Evolutionary conservation across 2,113 vertebrate genomes (phyloP), one percentile per base, ranked within the genome.

Genomic region (Pangasianodon hypophthalmus): DNA sequence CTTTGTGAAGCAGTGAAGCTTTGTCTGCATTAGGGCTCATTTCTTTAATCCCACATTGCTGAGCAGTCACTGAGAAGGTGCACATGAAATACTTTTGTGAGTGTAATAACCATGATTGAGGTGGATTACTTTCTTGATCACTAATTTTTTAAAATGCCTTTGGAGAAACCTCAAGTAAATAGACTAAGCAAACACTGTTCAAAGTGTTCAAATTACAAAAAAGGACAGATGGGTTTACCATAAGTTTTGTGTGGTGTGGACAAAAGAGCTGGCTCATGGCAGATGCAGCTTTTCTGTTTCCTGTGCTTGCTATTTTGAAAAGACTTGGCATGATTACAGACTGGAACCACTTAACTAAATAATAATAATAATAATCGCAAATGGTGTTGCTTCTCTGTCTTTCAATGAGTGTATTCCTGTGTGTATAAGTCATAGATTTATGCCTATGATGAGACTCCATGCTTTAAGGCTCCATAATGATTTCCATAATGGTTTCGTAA

Each of bases 241-340:
- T 21, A 56, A 11, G 52, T 82, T 82, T 21, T 32, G 16, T 83
- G 52, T 58, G 19, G 32, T 41, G 32, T 58, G 80, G 56, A 82
- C 29, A 29, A 56, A 82, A 37, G 16, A 54, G 14, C 50, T 37
- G 16, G 16, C n/a, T 54, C n/a, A 37, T 19, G 1, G 18, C n/a
- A 80, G 46, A 26, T 80, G 77, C 77, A 37, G n/a, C 52, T 19
- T 56, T 37, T 32, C 46, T 81, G 29, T 54, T 54, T 84, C 56
- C 37, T 29, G 10, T 41, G 19, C 56, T 44, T 24, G 9, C 32
- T 60, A 41, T 84, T 84, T 37, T 13, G 32, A 26, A 44, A 21
- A 62, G 56, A 84, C 21, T 84, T 84, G 11, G 56, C 37, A 62
- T 62, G 56, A 84, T 84, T 82, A 82, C 80, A 82, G 80, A 32